Base-by-base conservation (phyloP, 1,140 invertebrate genomes). In the Drosophila sproati region DNA sequence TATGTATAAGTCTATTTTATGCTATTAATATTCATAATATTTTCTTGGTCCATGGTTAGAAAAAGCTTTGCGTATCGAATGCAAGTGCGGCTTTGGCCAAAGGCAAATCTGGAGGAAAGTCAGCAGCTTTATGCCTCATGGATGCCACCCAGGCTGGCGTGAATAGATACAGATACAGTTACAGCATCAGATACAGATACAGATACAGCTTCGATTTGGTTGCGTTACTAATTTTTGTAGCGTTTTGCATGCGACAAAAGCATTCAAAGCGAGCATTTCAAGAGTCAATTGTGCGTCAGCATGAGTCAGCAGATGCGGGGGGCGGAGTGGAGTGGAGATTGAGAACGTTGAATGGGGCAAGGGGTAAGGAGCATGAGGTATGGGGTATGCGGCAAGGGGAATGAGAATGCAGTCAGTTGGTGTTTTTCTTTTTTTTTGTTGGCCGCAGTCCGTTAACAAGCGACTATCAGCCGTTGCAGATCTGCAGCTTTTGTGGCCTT, bases 401-500 rank as follows among this genome's bases (percentile, higher is more conserved):
- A 37, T 39, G 31, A 34, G 28, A 52, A 6, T 69, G 76, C 64
- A 69, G 56, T 61, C 64, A 54, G 71, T 75, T 28, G 6, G 39
- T 66, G 37, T 39, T 43, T 43, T 2, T 41, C 8, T 10, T 10
- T 8, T 41, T 41, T 50, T 43, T 72, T 29, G 41, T 34, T 61
- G 41, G 43, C 3, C 3, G 39, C 50, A 57, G 70, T 3, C 72
- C 72, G 83, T 80, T 88, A 88, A 88, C 83, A 88, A 88, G 83
- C 83, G 80, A 73, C 73, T 88, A 88, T 89, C 85, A 83, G 85
- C 64, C 60, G 48, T 70, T 89, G 81, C 86, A 89, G 85, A 88
- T 89, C 85, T 88, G 76, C 86, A 78, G 80, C 85, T 66, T 85
- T 90, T 89, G 86, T 89, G 85, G 86, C 85, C 85, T 90, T 89